Evolutionary conservation across 2,888 invertebrate genomes (phyloP).

Genomic region (Ormyrus rosae): DNA sequence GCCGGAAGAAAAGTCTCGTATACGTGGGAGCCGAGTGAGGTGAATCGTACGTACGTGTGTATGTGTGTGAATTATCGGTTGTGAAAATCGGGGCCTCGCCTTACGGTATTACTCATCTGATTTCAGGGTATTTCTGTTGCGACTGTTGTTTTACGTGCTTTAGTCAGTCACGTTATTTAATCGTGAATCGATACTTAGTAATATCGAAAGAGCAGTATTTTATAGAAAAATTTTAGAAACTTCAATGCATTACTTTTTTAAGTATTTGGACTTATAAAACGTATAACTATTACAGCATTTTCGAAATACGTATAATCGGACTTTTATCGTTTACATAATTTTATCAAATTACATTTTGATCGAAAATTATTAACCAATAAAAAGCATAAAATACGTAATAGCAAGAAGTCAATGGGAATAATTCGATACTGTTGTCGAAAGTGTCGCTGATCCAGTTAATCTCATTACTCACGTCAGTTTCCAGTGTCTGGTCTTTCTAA

Average conservation of each 20-base stretch:
- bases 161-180: too few species aligned
- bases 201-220: too few species aligned
- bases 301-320: too few species aligned
- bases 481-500: background rate
- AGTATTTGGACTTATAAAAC: too few species aligned
- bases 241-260: too few species aligned
- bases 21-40: background rate
- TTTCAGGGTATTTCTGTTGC: background rate
- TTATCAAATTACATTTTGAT: too few species aligned
- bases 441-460: background rate
- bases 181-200: too few species aligned
- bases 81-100: background rate
- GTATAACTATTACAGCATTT: too few species aligned
- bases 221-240: too few species aligned
- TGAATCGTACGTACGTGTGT: background rate
- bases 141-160: background rate
- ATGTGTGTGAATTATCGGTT: background rate
- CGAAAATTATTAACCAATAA: background rate
- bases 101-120: background rate
- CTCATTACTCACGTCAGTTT: constrained; percentile 6
- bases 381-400: background rate
- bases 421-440: too few species aligned
- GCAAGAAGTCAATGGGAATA: background rate
- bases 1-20: background rate
- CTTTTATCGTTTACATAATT: too few species aligned